Evolutionary conservation across 2,113 vertebrate species (phyloP).

Genomic region (Podocnemis expansa): DNA sequence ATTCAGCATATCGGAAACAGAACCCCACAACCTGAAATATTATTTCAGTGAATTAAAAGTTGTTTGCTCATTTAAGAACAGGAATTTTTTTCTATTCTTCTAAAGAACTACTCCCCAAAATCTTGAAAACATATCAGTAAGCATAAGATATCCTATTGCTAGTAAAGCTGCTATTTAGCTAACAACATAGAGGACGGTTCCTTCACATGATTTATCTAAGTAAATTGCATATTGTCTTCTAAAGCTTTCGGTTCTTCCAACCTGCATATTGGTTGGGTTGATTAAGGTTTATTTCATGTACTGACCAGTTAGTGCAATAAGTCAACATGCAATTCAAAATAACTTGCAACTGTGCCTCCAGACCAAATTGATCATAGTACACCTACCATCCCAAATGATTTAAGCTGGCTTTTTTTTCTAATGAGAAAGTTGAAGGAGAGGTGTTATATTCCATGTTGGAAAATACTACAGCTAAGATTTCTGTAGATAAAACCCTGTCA

Average conservation of each 20-base stretch:
- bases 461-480: constrained; percentile 57
- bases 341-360: background rate
- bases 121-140: background rate
- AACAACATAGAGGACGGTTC: background rate
- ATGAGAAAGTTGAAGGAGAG: background rate
- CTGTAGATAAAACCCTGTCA: constrained; percentile 49
- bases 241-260: background rate
- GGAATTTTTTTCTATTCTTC: constrained; percentile 23
- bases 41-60: background rate
- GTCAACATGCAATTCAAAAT: background rate
- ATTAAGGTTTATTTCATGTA: background rate
- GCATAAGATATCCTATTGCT: background rate
- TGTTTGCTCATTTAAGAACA: constrained; percentile 39
- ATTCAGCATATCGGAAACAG: background rate
- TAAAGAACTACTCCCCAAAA: background rate
- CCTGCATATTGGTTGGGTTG: background rate
- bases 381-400: background rate
- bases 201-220: background rate
- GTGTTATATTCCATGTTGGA: constrained; percentile 2
- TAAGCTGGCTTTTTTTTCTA: background rate
- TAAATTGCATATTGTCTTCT: background rate
- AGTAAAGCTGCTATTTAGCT: constrained; percentile 11
- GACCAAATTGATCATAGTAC: background rate
- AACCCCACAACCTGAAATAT: background rate
- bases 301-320: background rate